These are phyloP conservation scores for Drosophila mayri DNA, from an alignment of 1,140 invertebrate genomes.

Conservation along the genomic window DNA sequence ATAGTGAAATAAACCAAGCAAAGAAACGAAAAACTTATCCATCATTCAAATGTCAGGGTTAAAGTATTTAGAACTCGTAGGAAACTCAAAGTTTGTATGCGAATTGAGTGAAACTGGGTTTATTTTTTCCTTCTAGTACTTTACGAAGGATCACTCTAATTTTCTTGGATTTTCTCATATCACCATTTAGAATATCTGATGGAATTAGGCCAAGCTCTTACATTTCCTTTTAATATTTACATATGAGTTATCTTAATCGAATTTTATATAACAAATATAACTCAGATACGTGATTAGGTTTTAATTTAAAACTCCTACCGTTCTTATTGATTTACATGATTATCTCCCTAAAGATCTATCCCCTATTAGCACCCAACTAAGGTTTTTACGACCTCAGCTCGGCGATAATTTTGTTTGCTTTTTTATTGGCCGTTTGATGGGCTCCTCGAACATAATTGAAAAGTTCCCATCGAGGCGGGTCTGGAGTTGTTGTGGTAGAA, in stretches of 20 bases:
- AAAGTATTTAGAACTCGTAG: slow-evolving; percentile 42
- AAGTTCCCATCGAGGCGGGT: slow-evolving; percentile 35
- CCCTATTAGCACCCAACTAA: slow-evolving; percentile 30
- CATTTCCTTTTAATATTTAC: not conserved
- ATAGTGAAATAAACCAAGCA: slow-evolving; percentile 26
- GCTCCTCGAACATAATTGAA: slow-evolving; percentile 53
- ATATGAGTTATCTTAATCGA: not conserved
- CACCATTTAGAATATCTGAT: not conserved
- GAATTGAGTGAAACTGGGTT: slow-evolving; percentile 2
- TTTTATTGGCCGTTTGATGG: slow-evolving; percentile 71
- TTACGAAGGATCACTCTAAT: not conserved
- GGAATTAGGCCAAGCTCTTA: not conserved
- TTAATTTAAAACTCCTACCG: not conserved
- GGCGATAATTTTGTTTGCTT: slow-evolving; percentile 55
- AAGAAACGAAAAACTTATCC: slow-evolving; percentile 51
- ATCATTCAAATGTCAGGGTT: slow-evolving; percentile 53
- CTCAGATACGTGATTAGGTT: not conserved
- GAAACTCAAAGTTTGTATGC: slow-evolving; percentile 18
- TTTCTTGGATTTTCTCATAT: not conserved
- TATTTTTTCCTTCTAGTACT: not conserved
- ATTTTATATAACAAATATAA: not conserved
- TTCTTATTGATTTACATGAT: slow-evolving; percentile 8
- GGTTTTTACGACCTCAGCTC: slow-evolving; percentile 22
- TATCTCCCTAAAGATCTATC: slow-evolving; percentile 27
- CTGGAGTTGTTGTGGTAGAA: slow-evolving; percentile 62